These are phyloP conservation scores for Zele albiditarsus DNA, from an alignment of 2,888 invertebrate genomes.

Conservation along the genomic window DNA sequence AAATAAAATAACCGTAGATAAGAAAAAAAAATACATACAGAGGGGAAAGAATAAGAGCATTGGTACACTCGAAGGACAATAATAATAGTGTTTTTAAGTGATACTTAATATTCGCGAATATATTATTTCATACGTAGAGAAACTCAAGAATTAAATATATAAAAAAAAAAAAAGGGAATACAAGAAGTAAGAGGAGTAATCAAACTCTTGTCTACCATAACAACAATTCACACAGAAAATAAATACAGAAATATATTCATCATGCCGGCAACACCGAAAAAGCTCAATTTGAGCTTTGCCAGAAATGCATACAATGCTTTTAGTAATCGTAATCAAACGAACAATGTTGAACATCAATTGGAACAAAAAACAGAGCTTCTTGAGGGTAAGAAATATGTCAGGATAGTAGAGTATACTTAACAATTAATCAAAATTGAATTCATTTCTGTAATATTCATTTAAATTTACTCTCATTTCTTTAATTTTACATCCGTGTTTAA, in stretches of 20 bases:
- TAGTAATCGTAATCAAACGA: conserved; percentile 61
- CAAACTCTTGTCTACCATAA: not conserved
- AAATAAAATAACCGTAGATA: not conserved
- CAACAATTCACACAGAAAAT: not conserved
- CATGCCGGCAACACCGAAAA: conserved; percentile 72
- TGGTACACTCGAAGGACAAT: not conserved
- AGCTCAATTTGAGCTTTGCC: conserved; percentile 71
- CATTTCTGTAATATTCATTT: not conserved
- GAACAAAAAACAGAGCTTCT: conserved; percentile 72
- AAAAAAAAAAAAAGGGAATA: too few relatives aligned
- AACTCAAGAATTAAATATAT: not conserved
- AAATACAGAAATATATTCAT: conserved; percentile 5
- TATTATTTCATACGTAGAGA: not conserved
- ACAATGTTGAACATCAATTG: conserved; percentile 64
- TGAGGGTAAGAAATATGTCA: conserved; percentile 67
- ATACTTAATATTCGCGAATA: not conserved
- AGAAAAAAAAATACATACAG: not conserved
- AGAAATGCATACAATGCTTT: conserved; percentile 72
- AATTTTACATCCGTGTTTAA: not conserved
- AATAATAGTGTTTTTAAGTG: conserved; percentile 3
- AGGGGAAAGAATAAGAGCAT: not conserved
- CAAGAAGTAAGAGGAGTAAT: not conserved
- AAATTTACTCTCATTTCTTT: not conserved
- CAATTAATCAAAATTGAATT: conserved; percentile 12
- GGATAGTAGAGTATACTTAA: not conserved